Base-by-base conservation (phyloP, 2,888 invertebrate species). In the Athetis lepigone region DNA sequence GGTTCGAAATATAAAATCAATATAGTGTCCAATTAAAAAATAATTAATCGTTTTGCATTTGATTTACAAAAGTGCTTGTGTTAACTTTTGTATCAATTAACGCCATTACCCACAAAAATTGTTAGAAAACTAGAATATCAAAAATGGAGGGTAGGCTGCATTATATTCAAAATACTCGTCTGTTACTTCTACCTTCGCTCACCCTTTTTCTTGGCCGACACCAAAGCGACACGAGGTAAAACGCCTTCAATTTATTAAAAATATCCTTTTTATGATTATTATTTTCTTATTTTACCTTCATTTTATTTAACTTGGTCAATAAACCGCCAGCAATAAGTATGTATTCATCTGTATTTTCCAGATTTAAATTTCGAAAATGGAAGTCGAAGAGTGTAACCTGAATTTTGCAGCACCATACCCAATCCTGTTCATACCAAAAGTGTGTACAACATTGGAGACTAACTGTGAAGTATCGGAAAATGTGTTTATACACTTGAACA, bases 361-460 rank as follows among this genome's bases (percentile, higher is more conserved):
- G 86, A 66, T 70, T 70, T 69, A 65, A 58, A 71, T 51, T 60
- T 4, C 43, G 49, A 79, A 88, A 84, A 92, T 92, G 91, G 88
- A 90, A 60, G 83, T 82, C 27, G 79, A 81, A 29, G 77, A 68
- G 27, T 61, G 73, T 49, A 64, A 68, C 40, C 66, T 74, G 58
- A 84, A 82, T 55, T 65, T 79, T 2, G 87, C 88, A 23, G 77
- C 81, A n/a, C 66, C 81, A 2, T 89, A 88, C 68, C 94, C 94
- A 1, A 83, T 92, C 16, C 68, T 94, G 9, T 79, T 91, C 39
- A 85, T 94, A 55, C 94, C 94, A 0, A 93, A 90, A 76, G 86
- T 82, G 54, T 92, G 90, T 47, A 90, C 91, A 2, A 79, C 83
- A 0, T 77, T 93, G 59, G 88, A 90, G 75, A 87, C 87, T 0